Percentiles rank a stretch among this genome's conserved stretches.
Conservation (phyloP, 2,888 invertebrate genomes). For the Drosophila borborema region DNA sequence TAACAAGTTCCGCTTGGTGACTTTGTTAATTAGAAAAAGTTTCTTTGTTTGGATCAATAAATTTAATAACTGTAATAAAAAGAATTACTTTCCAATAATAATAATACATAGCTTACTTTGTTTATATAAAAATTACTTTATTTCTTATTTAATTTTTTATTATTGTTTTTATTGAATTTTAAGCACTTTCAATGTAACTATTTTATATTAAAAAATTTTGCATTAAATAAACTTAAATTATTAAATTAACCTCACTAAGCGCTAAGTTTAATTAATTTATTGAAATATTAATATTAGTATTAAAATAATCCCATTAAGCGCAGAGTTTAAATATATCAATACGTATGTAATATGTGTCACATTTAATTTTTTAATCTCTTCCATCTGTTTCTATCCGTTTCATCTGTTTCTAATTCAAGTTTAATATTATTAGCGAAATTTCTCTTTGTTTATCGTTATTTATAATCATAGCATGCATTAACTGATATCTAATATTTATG, state of each 20-base stretch:
- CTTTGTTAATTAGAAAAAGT: conserved; percentile 35
- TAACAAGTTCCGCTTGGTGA: conserved; percentile 33
- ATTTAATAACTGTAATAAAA: neutral
- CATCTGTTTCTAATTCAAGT: neutral
- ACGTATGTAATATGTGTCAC: no score
- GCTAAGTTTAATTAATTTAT: no score
- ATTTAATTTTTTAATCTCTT: no score
- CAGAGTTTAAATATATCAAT: no score
- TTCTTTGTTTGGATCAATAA: conserved; percentile 2
- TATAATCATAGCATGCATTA: conserved; percentile 3
- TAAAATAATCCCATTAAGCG: no score
- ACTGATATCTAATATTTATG: conserved; percentile 1
- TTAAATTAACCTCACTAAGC: no score
- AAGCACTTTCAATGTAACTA: neutral
- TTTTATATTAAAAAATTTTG: neutral
- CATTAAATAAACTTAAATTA: no score
- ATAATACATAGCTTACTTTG: neutral
- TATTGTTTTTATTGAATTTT: neutral
- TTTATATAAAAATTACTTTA: neutral
- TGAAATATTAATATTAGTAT: no score
- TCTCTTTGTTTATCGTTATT: neutral
- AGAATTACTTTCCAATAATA: neutral
- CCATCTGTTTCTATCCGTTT: neutral
- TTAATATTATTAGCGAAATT: neutral
- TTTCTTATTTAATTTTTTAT: neutral